Percentiles rank a stretch among this genome's conserved stretches.
Conservation (phyloP, 1,140 invertebrate species). For the Teleogryllus occipitalis region DNA sequence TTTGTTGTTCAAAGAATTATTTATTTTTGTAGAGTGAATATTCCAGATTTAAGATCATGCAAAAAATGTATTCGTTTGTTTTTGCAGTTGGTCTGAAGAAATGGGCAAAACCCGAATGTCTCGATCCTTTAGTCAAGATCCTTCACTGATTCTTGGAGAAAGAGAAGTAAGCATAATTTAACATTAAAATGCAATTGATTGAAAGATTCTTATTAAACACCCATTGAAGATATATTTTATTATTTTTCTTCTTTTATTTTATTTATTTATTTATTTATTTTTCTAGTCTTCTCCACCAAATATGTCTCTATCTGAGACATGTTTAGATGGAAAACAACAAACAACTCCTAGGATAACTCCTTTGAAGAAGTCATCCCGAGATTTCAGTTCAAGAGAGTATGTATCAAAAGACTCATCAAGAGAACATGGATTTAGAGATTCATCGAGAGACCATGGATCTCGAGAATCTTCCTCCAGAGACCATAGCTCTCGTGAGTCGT, state of each 20-base stretch:
- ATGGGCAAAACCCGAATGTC: slow-evolving; percentile 1
- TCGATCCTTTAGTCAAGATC: slow-evolving; percentile 17
- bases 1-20: no score
- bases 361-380: slow-evolving; percentile 12
- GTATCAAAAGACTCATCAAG: neutral
- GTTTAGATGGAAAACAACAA: neutral
- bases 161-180: slow-evolving; percentile 14
- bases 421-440: neutral
- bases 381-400: neutral
- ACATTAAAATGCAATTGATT: neutral
- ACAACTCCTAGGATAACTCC: neutral
- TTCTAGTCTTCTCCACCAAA: slow-evolving; percentile 7
- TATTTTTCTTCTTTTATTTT: neutral
- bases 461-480: neutral
- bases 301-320: slow-evolving; percentile 14
- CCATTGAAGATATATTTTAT: neutral
- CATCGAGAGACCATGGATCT: neutral
- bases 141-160: neutral
- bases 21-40: no score
- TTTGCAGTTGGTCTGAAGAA: slow-evolving; percentile 6
- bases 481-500: neutral
- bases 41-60: no score
- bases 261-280: neutral
- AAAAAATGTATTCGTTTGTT: neutral
- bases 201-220: neutral